phyloP scores from a whole-genome alignment of 2,888 invertebrate species.

The Pelosia muscerda region DNA sequence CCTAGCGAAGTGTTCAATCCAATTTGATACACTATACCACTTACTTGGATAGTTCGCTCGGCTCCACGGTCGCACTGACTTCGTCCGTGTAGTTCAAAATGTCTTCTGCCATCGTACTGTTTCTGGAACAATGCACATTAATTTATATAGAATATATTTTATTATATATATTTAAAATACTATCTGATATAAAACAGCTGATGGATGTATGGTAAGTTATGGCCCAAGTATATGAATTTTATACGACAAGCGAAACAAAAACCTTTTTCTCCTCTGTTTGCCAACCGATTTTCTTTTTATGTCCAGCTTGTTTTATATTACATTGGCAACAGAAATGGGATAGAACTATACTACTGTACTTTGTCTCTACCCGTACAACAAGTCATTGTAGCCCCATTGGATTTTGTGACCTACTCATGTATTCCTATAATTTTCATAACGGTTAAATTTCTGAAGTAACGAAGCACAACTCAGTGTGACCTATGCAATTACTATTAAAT shows the following conservation, averaged over 20 bases:
- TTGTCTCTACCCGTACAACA: too few relatives aligned
- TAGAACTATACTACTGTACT: too few relatives aligned
- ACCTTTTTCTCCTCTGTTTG: too few relatives aligned
- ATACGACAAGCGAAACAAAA: too few relatives aligned
- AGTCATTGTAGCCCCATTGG: too few relatives aligned
- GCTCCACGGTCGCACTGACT: slow-evolving; percentile 55
- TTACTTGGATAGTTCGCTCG: slow-evolving; percentile 72
- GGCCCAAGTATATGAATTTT: too few relatives aligned
- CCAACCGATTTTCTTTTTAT: too few relatives aligned
- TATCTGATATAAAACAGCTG: too few relatives aligned
- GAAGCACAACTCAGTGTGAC: slow-evolving; percentile 53
- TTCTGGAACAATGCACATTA: slow-evolving; percentile 59
- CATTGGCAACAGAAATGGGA: too few relatives aligned
- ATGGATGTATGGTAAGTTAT: too few relatives aligned
- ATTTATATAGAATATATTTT: slow-evolving; percentile 1
- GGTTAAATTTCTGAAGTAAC: slow-evolving; percentile 37
- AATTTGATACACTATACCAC: slow-evolving; percentile 29
- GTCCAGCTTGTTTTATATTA: too few relatives aligned
- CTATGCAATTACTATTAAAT: slow-evolving; percentile 52
- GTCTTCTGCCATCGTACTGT: slow-evolving; percentile 62
- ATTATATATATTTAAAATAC: not conserved
- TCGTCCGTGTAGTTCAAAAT: slow-evolving; percentile 62
- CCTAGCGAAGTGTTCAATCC: not conserved
- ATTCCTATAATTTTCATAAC: not conserved
- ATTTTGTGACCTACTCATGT: too few relatives aligned